Evolutionary conservation across 2,888 invertebrate species (phyloP).

Genomic region (Eupithecia subumbrata): DNA sequence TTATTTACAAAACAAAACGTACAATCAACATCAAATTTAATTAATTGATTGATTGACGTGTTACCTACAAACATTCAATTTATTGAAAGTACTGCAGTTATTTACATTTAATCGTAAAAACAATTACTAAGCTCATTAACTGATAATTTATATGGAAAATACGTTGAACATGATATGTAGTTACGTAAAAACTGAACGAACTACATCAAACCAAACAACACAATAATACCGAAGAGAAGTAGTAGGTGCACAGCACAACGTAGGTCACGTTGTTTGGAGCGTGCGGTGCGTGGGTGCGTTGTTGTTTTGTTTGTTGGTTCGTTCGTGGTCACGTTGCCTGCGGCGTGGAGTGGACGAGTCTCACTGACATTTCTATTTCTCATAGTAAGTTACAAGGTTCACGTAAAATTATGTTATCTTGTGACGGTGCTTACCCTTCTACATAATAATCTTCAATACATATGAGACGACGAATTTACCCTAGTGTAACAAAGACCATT

Average conservation of each 20-base stretch:
- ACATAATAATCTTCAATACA: neutral
- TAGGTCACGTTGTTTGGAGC: conserved; percentile 52
- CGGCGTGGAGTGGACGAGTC: conserved; percentile 74
- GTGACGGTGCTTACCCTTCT: neutral
- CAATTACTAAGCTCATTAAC: neutral
- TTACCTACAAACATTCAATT: too few species aligned
- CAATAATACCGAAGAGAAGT: neutral
- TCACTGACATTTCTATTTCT: conserved; percentile 36
- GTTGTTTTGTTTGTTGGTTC: conserved; percentile 7
- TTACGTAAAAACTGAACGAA: neutral
- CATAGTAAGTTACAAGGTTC: neutral
- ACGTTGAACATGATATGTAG: neutral
- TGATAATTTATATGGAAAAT: neutral
- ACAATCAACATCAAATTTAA: too few species aligned
- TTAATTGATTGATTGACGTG: too few species aligned
- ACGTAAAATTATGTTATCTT: neutral
- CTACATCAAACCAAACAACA: conserved; percentile 25
- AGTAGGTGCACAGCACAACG: neutral
- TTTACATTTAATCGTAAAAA: too few species aligned
- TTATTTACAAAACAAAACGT: too few species aligned
- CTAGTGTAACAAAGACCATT: neutral
- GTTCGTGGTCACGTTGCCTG: conserved; percentile 79
- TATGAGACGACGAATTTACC: neutral
- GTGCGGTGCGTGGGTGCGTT: neutral
- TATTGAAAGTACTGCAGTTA: too few species aligned